phyloP scores from a whole-genome alignment of 2,797 vertebrate genomes.

The Microctenopoma stevenorrisi region DNA sequence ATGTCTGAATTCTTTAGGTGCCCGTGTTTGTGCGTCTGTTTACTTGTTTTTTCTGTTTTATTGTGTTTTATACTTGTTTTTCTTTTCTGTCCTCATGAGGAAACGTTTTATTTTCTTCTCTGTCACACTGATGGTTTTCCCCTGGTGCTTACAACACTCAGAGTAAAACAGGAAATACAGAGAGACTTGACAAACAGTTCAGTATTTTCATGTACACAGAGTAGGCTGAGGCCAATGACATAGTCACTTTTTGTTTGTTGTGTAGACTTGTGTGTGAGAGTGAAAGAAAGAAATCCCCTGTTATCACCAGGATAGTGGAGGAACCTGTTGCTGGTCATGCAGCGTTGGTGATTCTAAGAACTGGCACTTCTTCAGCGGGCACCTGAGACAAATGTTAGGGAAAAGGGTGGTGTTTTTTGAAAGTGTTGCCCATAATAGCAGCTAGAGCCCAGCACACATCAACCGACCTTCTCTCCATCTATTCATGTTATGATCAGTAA shows the following conservation, averaged over 20 bases:
- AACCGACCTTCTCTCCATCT: neutral
- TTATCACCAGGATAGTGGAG: conserved; percentile 4
- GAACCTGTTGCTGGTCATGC: conserved; percentile 53
- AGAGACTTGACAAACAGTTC: conserved; percentile 20
- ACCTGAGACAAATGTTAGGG: conserved; percentile 43
- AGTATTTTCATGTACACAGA: neutral
- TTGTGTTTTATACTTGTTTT: neutral
- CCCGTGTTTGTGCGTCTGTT: neutral
- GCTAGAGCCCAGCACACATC: conserved; percentile 9
- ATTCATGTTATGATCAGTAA: conserved; percentile 56
- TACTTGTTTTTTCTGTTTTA: conserved; percentile 2
- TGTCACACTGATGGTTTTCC: conserved; percentile 45
- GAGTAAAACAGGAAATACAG: conserved; percentile 43
- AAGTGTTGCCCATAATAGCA: conserved; percentile 21
- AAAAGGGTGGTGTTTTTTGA: conserved; percentile 47
- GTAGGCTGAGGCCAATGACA: neutral
- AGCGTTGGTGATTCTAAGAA: neutral
- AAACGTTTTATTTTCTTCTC: conserved; percentile 35
- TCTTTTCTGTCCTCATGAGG: conserved; percentile 34
- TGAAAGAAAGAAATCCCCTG: conserved; percentile 3
- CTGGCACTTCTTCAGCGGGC: conserved; percentile 17
- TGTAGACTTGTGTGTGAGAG: neutral
- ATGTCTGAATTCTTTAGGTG: conserved; percentile 17
- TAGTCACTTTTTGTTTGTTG: neutral
- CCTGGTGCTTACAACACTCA: conserved; percentile 14